These are phyloP conservation scores for Drosophila paramelanica DNA, from an alignment of 2,888 invertebrate genomes.

Conservation along the genomic window DNA sequence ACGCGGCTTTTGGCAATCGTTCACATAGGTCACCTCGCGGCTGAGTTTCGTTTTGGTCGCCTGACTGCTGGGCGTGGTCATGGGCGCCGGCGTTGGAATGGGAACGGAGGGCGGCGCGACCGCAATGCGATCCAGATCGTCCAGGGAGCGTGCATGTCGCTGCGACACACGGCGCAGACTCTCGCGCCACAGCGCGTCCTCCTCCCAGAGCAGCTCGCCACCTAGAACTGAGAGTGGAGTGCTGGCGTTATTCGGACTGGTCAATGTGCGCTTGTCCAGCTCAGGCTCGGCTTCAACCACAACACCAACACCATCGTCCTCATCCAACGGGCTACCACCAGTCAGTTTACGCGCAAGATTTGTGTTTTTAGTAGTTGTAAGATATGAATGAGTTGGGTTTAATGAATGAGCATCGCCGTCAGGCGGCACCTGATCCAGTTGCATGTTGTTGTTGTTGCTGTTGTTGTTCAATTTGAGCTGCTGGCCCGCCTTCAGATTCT, in stretches of 20 bases:
- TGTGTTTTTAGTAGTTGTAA: constrained; percentile 75
- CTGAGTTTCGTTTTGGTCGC: constrained; percentile 86
- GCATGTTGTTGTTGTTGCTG: constrained; percentile 2
- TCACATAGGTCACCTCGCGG: constrained; percentile 92
- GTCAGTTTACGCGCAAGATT: constrained; percentile 70
- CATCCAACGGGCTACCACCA: constrained; percentile 66
- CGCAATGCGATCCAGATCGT: constrained; percentile 89
- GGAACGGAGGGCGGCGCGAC: constrained; percentile 14
- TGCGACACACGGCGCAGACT: constrained; percentile 92
- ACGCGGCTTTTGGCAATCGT: constrained; percentile 87
- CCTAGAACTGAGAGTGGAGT: constrained; percentile 80
- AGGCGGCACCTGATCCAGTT: constrained; percentile 39
- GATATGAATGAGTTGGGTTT: constrained; percentile 68
- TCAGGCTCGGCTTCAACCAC: constrained; percentile 28
- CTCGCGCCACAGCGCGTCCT: constrained; percentile 93
- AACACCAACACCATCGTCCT: constrained; percentile 34
- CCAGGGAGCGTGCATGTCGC: constrained; percentile 92
- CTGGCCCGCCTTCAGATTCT: constrained; percentile 74
- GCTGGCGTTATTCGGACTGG: constrained; percentile 56
- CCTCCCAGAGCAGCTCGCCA: constrained; percentile 92
- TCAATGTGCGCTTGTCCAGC: constrained; percentile 31
- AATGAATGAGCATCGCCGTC: constrained; percentile 50
- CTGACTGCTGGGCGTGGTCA: constrained; percentile 39
- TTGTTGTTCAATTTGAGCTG: constrained; percentile 60
- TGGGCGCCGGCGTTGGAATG: constrained; percentile 43